Evolutionary conservation across 2,888 invertebrate genomes (phyloP), one percentile per base, ranked within the genome.

Genomic region (Spisula subtruncata): DNA sequence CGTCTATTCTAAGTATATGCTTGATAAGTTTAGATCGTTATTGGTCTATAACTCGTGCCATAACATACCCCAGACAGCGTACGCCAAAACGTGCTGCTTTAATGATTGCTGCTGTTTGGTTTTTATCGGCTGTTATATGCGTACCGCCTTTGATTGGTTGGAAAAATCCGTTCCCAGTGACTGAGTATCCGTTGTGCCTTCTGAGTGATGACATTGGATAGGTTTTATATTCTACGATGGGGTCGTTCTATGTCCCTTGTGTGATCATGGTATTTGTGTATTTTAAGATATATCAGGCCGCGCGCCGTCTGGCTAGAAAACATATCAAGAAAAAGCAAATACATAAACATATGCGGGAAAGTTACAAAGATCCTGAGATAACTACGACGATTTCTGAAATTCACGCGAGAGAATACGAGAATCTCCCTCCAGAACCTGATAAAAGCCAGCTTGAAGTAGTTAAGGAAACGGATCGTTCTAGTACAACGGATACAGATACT

Each of bases 251-350:
- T 98, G 99, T 99, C 97, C 99, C 99, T 92, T 99, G 99, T 96
- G 98, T 99, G 97, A 99, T 99, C 97, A 99, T 99, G 99, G 99
- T 99, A 96, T 99, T 99, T 97, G 99, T 99, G 92, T 99, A 99
- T 97, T 99, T 99, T 97, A 98, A 99, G 97, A 99, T 99, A 97
- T 99, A 99, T 97, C 98, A 98, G 97, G 99, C 99, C 71, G 99
- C 99, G 84, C 98, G 99, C 97, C 98, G 98, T 85, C 97, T 99
- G 85, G 99, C 99, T 94, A 97, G 99, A 92, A 97, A 99, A 86
- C 94, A 92, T 71, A 93, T 95, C 4, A 82, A 84, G 29, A 92
- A 92, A 25, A 93, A 92, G 79, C 89, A 89, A 29, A 84, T 85
- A n/a, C 79, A 71, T 0, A 91, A 91, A 83, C 87, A 88, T 25